Percentiles rank a stretch among this genome's conserved stretches.
phyloP scores from a whole-genome alignment of 2,113 vertebrate species.

The Trogon melanurus region DNA sequence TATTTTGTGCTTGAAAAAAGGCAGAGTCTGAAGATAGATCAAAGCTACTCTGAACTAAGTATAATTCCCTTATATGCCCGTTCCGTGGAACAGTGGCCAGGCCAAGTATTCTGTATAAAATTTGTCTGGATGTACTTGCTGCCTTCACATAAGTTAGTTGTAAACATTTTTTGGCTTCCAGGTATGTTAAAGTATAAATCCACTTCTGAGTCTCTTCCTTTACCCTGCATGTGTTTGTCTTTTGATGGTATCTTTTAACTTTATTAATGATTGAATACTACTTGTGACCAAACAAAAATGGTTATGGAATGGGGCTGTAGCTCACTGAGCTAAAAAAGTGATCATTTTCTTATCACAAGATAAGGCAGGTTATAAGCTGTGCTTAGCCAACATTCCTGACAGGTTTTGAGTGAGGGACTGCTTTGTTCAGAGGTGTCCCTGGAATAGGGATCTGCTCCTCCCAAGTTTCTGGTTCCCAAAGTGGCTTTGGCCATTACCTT shows the following conservation, averaged over 20 bases:
- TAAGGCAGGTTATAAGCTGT: rapidly evolving
- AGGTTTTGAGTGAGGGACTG: rapidly evolving
- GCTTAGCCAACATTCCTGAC: background rate
- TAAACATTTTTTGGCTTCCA: background rate
- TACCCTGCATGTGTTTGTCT: background rate
- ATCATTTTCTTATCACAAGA: background rate
- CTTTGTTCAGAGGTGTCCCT: background rate
- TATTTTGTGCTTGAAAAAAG: background rate
- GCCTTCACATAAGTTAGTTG: background rate
- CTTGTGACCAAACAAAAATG: background rate
- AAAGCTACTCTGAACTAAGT: background rate
- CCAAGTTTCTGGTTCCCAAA: background rate
- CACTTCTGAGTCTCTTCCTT: background rate
- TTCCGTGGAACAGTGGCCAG: background rate
- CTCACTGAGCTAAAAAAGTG: background rate
- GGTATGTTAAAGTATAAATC: background rate
- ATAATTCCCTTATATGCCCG: background rate
- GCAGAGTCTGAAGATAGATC: background rate
- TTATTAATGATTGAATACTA: background rate
- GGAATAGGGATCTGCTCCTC: background rate
- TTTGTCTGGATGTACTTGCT: background rate
- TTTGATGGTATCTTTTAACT: background rate
- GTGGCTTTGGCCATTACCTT: background rate
- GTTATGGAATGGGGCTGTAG: background rate
- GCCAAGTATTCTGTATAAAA: background rate